phyloP scores from a whole-genome alignment of 1,140 invertebrate species.

The Kradibia gibbosae region DNA sequence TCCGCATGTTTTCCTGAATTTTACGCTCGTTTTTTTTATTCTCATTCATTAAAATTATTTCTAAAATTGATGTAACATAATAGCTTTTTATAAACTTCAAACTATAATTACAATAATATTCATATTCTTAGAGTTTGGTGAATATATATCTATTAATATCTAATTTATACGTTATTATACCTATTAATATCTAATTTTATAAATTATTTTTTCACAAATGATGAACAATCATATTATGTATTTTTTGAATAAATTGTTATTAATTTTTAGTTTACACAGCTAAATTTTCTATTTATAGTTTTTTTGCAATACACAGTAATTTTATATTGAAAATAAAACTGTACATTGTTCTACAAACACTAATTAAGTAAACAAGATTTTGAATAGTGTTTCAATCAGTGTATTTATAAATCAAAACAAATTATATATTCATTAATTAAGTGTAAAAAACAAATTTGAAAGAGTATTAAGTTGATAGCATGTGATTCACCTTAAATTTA shows the following conservation, averaged over 20 bases:
- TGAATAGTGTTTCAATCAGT: not conserved
- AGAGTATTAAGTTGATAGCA: not conserved
- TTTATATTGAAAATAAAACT: not conserved
- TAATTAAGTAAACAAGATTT: not conserved
- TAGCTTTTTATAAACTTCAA: not conserved
- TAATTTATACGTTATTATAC: not conserved
- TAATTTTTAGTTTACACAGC: not conserved
- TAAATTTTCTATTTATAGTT: not conserved
- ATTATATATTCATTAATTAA: not conserved
- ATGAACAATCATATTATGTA: not conserved
- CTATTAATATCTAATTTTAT: too few species aligned
- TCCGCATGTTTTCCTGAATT: not conserved
- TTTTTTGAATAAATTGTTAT: not conserved
- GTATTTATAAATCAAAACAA: not conserved
- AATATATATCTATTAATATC: not conserved
- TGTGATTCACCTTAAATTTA: not conserved
- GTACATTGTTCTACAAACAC: not conserved
- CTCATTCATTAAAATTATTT: not conserved
- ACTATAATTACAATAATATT: not conserved
- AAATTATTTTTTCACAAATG: not conserved
- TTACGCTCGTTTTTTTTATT: not conserved
- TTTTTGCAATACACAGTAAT: not conserved
- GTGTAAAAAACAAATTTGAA: not conserved
- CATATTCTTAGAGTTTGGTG: not conserved
- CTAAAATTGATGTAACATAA: not conserved